Base-by-base conservation (phyloP, 2,797 vertebrate genomes). In the Ceryle rudis region DNA sequence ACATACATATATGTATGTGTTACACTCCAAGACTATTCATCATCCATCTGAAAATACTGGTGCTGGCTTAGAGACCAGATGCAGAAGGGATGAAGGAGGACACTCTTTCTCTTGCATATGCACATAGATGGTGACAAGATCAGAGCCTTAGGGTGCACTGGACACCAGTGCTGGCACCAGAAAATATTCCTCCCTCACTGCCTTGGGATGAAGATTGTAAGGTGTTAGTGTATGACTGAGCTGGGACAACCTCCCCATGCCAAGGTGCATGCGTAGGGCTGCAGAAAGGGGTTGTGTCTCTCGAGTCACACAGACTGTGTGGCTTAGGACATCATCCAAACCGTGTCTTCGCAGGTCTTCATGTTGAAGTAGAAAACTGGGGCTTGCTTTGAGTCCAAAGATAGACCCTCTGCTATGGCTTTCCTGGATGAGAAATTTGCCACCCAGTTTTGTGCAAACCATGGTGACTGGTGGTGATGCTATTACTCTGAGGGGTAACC, bases 161-260 rank as follows among this genome's bases (percentile, higher is more conserved):
- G 16, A 15, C 39, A 54, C 29, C 29, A 60, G 0, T 42, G 20
- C 11, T 67, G 46, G 28, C 74, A 74, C 71, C 23, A 42, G 22
- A 31, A 85, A 74, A 22, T 60, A 15, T 8, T 65, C 3, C 1
- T 92, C 35, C 16, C 23, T 91, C 5, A 1, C 15, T 93, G 28
- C 33, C 23, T 75, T 77, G n/a, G 6, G 9, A 7, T 73, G 51
- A 54, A 80, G 65, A 15, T 15, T 3, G 0, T 19, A 8, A 66
- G 10, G 35, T 51, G 8, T 35, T 37, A 37, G 10, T 7, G 9
- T 75, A 37, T 0, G 1, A n/a, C n/a, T 0, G 5, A 61, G 1
- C 3, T 75, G 61, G 54, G 51, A 66, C 33, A 66, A 4, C 54
- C 46, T 23, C 13, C 9, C 47, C 4, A 2, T 64, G 73, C 31